These are phyloP conservation scores for Neodiprion virginianus DNA, from an alignment of 1,140 invertebrate species.

Conservation along the genomic window DNA sequence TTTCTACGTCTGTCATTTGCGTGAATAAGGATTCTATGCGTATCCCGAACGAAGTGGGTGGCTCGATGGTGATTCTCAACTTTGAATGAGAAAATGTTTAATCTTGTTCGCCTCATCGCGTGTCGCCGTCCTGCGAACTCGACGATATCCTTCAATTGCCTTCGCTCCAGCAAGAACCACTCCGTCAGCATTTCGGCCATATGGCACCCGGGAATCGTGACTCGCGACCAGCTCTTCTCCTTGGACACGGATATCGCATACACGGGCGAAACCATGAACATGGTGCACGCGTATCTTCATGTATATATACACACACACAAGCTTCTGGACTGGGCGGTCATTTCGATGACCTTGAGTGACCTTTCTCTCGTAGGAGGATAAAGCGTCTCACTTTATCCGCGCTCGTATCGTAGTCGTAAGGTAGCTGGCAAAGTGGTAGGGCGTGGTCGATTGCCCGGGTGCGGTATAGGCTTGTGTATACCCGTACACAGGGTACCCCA, in stretches of 20 bases:
- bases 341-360: slow-evolving; percentile 42
- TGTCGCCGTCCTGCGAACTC: too few relatives aligned
- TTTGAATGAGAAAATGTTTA: background rate
- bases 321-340: background rate
- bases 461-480: background rate
- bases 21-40: background rate
- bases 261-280: too few relatives aligned
- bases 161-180: too few relatives aligned
- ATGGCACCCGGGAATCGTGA: too few relatives aligned
- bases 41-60: slow-evolving; percentile 7
- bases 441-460: slow-evolving; percentile 52
- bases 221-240: too few relatives aligned
- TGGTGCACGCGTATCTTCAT: too few relatives aligned
- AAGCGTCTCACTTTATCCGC: slow-evolving; percentile 19
- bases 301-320: too few relatives aligned
- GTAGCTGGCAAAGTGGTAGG: slow-evolving; percentile 54
- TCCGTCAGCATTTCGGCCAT: too few relatives aligned
- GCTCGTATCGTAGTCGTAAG: slow-evolving; percentile 25
- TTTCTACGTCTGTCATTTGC: background rate
- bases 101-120: too few relatives aligned
- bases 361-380: slow-evolving; percentile 25
- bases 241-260: background rate
- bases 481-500: background rate
- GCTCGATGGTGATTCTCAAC: background rate
- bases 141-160: too few relatives aligned